A percentile compares a stretch with the other conserved stretches of the same genome.
phyloP scores from a whole-genome alignment of 2,797 vertebrate genomes.

The Propithecus perrieri region DNA sequence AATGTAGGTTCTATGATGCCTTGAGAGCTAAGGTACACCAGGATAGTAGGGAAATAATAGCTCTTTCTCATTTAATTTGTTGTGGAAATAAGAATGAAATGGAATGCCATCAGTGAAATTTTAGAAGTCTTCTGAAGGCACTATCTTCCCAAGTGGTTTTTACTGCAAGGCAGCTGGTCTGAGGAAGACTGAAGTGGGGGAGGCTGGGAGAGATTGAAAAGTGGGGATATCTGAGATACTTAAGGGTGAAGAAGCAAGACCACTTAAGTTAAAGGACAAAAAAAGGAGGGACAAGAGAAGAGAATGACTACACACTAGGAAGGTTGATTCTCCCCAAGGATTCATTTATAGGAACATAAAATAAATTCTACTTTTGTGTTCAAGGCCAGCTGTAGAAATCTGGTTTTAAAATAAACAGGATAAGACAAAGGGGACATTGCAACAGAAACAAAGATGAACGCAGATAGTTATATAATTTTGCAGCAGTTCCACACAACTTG shows the following conservation, averaged over 20 bases:
- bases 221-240: background rate
- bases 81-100: background rate
- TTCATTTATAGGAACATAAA: background rate
- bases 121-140: background rate
- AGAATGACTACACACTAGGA: background rate
- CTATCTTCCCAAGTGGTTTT: background rate
- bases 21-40: background rate
- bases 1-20: background rate
- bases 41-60: background rate
- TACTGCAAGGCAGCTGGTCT: background rate
- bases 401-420: background rate
- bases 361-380: background rate
- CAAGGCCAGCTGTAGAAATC: background rate
- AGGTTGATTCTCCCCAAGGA: background rate
- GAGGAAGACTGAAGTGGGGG: background rate
- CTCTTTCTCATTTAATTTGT: background rate
- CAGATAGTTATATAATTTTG: background rate
- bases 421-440: background rate
- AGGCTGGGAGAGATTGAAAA: background rate
- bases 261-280: background rate
- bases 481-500: background rate
- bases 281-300: background rate
- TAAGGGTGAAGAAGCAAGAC: background rate
- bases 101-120: background rate
- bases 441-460: background rate